These are phyloP conservation scores for Drosophila anomalata DNA, from an alignment of 2,888 invertebrate species.

Conservation along the genomic window DNA sequence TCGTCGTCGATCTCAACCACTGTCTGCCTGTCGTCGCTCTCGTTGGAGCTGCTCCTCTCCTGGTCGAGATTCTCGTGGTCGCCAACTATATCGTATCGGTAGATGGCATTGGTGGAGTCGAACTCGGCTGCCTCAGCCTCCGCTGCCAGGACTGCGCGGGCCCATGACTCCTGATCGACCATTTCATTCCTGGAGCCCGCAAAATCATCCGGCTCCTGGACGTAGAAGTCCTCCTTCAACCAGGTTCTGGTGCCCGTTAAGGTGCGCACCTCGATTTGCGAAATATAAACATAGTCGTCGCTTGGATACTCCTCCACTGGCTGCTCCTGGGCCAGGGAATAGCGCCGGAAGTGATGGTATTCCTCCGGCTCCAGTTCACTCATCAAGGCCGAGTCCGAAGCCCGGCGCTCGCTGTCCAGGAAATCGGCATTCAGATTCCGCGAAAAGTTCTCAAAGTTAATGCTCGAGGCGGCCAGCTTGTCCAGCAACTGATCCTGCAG, in stretches of 20 bases:
- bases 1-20: constrained; percentile 83
- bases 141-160: constrained; percentile 65
- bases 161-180: constrained; percentile 55
- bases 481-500: constrained; percentile 77
- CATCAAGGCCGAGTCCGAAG: constrained; percentile 81
- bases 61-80: constrained; percentile 45
- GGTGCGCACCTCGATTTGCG: constrained; percentile 79
- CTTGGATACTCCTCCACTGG: constrained; percentile 81
- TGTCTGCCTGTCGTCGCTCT: constrained; percentile 83
- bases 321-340: constrained; percentile 80
- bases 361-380: constrained; percentile 81
- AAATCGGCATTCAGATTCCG: constrained; percentile 72
- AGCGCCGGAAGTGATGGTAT: constrained; percentile 83
- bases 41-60: constrained; percentile 73
- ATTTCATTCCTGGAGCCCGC: constrained; percentile 8
- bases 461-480: constrained; percentile 72
- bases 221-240: constrained; percentile 77
- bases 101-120: constrained; percentile 67
- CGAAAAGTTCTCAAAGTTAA: constrained; percentile 79
- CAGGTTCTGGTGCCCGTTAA: constrained; percentile 75
- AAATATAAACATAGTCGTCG: constrained; percentile 78
- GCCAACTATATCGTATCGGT: constrained; percentile 55
- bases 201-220: constrained; percentile 51
- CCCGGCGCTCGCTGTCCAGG: constrained; percentile 80
- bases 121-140: constrained; percentile 71